Evolutionary conservation across 2,888 invertebrate species (phyloP), one percentile per base, ranked within the genome.

Genomic region (Halictus ligatus): DNA sequence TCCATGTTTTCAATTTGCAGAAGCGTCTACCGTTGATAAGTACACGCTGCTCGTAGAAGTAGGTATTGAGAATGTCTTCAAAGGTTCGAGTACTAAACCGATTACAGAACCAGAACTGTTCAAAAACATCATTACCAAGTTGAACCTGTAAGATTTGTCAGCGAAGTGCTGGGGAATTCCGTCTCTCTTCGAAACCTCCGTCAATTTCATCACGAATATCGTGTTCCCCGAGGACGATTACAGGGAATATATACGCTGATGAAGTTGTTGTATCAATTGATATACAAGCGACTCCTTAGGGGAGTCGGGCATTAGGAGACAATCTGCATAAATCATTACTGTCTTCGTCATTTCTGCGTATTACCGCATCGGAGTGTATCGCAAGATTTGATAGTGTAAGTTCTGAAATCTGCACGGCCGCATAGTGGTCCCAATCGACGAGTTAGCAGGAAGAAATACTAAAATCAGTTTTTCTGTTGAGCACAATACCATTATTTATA

Each of bases 191-290:
- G 69, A 12, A 25, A 21, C 48, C 43, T 40, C 69, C 71, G 29
- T 58, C 75, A 75, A 83, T 82, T 82, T 54, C 76, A 76, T 71
- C 67, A 29, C 43, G 74, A 78, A 78, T 58, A 76, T 88, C 83
- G 74, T 76, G 80, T 88, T 86, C 48, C 80, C 75, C 8, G 25
- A n/a, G 80, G 73, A 79, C 80, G 85, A 79, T 88, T 84, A 88
- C 84, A 71, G 71, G 71, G 71, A 78, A 77, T 71, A 79, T 83
- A 75, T 67, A 75, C 67, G 54, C 75, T 46, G 75, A 40, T 29
- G 50, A 69, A 50, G 54, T 80, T 75, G 75, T n/a, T 46, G 80
- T 48, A 25, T 25, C 75, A 50, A 54, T 50, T 6, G 21, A 46
- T 54, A 15, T 58, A 72, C 58, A n/a, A 54, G 40, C 29, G n/a